Evolutionary conservation across 2,888 invertebrate genomes (phyloP).

Genomic region (Raillietiella orientalis): DNA sequence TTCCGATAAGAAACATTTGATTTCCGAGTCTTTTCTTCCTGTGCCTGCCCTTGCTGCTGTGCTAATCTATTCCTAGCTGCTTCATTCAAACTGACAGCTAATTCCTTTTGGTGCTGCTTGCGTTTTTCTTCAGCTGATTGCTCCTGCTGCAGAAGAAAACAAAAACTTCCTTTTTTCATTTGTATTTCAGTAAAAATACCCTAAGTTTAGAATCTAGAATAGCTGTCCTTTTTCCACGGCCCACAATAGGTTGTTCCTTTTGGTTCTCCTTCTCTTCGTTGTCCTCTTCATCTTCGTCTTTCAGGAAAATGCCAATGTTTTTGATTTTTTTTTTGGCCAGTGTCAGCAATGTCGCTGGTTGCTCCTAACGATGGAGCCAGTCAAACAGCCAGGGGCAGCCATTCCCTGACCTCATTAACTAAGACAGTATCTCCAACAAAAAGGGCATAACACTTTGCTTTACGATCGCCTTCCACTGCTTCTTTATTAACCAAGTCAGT

Average conservation of each 20-base stretch:
- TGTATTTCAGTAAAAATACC: too few relatives aligned
- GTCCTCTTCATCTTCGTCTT: constrained; percentile 56
- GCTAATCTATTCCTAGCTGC: constrained; percentile 71
- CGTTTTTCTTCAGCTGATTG: constrained; percentile 90
- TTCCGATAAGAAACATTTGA: constrained; percentile 84
- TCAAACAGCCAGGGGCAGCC: constrained; percentile 3
- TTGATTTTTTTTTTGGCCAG: constrained; percentile 79
- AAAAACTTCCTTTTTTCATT: background rate
- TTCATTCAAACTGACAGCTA: constrained; percentile 63
- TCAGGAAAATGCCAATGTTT: constrained; percentile 76
- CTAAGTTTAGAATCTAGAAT: constrained; percentile 73
- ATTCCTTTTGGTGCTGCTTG: constrained; percentile 78
- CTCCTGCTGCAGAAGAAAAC: constrained; percentile 24
- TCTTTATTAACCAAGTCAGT: constrained; percentile 48
- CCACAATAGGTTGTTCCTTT: constrained; percentile 24
- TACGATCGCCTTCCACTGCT: constrained; percentile 44
- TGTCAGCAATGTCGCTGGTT: constrained; percentile 54
- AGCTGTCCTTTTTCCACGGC: constrained; percentile 48
- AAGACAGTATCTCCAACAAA: constrained; percentile 92
- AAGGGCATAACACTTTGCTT: constrained; percentile 50
- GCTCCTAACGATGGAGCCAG: constrained; percentile 15
- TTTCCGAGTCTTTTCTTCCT: constrained; percentile 61
- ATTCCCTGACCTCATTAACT: constrained; percentile 34
- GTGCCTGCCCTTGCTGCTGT: constrained; percentile 32
- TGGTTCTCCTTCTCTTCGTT: constrained; percentile 21